Conservation (phyloP, 2,113 vertebrate genomes). For the Pseudorasbora parva region DNA sequence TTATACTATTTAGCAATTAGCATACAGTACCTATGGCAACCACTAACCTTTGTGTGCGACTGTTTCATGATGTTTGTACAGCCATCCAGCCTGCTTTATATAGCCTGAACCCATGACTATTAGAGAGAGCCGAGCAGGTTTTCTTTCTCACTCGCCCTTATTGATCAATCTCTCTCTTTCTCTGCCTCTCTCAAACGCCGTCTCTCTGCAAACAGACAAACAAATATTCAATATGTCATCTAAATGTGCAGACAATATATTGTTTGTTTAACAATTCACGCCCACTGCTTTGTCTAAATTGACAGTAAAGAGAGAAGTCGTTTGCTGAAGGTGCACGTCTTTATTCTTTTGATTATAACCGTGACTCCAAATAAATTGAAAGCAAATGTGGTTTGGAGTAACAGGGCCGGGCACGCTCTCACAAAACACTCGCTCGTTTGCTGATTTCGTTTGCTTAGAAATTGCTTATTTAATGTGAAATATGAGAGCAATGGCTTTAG, state of each 20-base stretch:
- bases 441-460: slow-evolving; percentile 28
- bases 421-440: slow-evolving; percentile 32
- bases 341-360: slow-evolving; percentile 43
- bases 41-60: slow-evolving; percentile 78
- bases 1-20: slow-evolving; percentile 78
- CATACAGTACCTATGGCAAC: slow-evolving; percentile 84
- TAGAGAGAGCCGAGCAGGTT: slow-evolving; percentile 36
- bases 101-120: slow-evolving; percentile 66
- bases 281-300: slow-evolving; percentile 37
- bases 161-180: background rate
- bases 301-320: slow-evolving; percentile 30
- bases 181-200: background rate
- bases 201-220: slow-evolving; percentile 43
- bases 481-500: slow-evolving; percentile 39
- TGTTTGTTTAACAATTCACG: slow-evolving; percentile 50
- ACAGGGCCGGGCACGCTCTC: slow-evolving; percentile 34
- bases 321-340: slow-evolving; percentile 29
- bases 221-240: slow-evolving; percentile 53
- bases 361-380: slow-evolving; percentile 52
- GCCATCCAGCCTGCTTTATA: slow-evolving; percentile 72
- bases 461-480: slow-evolving; percentile 48
- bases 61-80: slow-evolving; percentile 81
- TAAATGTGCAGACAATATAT: slow-evolving; percentile 44
- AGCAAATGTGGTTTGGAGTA: slow-evolving; percentile 47
- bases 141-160: slow-evolving; percentile 53